These are phyloP conservation scores for Pherbina coryleti DNA, from an alignment of 2,888 invertebrate genomes.

Conservation along the genomic window DNA sequence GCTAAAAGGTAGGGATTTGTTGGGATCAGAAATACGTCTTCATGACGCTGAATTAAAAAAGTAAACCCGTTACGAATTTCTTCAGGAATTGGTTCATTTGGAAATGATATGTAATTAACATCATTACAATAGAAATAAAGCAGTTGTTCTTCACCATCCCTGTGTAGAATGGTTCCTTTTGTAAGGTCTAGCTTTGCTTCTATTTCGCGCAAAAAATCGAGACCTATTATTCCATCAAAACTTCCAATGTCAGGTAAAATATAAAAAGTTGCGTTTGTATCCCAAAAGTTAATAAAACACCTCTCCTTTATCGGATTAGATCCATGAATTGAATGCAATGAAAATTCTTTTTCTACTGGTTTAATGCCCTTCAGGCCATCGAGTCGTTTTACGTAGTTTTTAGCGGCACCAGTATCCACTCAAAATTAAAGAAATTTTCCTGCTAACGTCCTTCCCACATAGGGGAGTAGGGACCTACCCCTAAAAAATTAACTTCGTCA, in stretches of 20 bases:
- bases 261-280: too few relatives aligned
- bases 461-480: conserved; percentile 28
- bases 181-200: too few relatives aligned
- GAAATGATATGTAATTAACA: too few relatives aligned
- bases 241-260: too few relatives aligned
- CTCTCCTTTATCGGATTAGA: background rate
- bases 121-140: too few relatives aligned
- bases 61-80: too few relatives aligned
- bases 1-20: conserved; percentile 38
- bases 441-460: conserved; percentile 20
- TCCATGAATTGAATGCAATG: conserved; percentile 20
- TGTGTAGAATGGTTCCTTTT: too few relatives aligned
- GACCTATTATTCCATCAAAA: too few relatives aligned
- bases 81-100: too few relatives aligned
- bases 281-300: background rate
- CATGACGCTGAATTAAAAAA: too few relatives aligned
- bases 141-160: too few relatives aligned
- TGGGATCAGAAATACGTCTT: conserved; percentile 5
- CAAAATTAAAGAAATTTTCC: conserved; percentile 28
- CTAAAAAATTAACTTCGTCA: conserved; percentile 24
- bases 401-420: conserved; percentile 33
- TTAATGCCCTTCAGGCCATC: conserved; percentile 22
- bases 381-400: conserved; percentile 25
- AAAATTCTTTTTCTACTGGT: conserved; percentile 7
- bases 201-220: too few relatives aligned